Conservation (phyloP, 2,797 vertebrate genomes). For the Lepus townsendii region DNA sequence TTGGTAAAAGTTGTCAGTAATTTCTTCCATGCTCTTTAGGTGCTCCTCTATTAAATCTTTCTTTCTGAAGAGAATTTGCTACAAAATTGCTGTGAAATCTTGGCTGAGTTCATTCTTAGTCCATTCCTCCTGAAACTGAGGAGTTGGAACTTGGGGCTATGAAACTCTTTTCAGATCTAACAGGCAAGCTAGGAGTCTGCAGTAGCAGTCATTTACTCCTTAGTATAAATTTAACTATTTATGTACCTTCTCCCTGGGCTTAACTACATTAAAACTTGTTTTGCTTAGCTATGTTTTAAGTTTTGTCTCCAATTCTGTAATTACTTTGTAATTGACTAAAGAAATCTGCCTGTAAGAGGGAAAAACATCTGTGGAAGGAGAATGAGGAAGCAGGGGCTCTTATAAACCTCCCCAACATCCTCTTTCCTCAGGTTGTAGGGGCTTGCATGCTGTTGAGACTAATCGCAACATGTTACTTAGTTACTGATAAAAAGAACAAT, state of each 20-base stretch:
- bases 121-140: conserved; percentile 46
- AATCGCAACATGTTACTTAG: conserved; percentile 59
- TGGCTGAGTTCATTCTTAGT: conserved; percentile 44
- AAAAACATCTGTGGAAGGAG: conserved; percentile 51
- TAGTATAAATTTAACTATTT: conserved; percentile 50
- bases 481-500: conserved; percentile 56
- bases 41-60: background rate
- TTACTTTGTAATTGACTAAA: conserved; percentile 47
- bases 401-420: conserved; percentile 48
- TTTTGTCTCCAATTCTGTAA: background rate
- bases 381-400: conserved; percentile 20
- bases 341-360: conserved; percentile 1
- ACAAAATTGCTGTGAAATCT: conserved; percentile 36
- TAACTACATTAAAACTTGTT: conserved; percentile 9
- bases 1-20: conserved; percentile 38
- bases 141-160: background rate
- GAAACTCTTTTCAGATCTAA: conserved; percentile 57
- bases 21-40: conserved; percentile 9
- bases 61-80: conserved; percentile 43
- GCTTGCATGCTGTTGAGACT: conserved; percentile 23
- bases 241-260: conserved; percentile 28
- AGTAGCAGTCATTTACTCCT: conserved; percentile 58
- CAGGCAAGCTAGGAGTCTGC: background rate
- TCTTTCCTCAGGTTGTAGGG: background rate
- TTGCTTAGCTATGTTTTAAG: conserved; percentile 47